Base-by-base conservation (phyloP, 2,888 invertebrate species). In the Tachina fera region DNA sequence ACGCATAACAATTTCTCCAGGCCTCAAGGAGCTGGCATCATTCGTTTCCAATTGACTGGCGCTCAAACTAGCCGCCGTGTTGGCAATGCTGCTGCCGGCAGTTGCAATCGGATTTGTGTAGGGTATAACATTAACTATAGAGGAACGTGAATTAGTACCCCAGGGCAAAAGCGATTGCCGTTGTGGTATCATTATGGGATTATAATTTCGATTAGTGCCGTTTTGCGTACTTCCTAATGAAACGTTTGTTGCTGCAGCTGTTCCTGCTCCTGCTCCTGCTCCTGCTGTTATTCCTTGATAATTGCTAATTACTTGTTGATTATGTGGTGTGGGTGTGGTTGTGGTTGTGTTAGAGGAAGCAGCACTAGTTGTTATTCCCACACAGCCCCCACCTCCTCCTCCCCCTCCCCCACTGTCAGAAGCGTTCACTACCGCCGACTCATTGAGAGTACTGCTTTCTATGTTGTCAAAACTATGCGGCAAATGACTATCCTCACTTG, bases 1-100 rank as follows among this genome's bases (percentile, higher is more conserved):
- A 84, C 98, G 95, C 96, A 99, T 98, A 0, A 99, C 98, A 93
- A 97, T 99, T 93, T 99, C 98, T 13, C 99, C 99, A 0, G 98
- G 98, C 82, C 97, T 94, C 16, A 96, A 93, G 4, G 53, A 68
- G 51, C 47, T 82, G 41, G 51, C 47, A 49, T 79, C 79, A 22
- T 65, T 74, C 75, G 87, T 81, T 47, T 84, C 85, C 39, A 88
- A 43, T 67, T 83, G 65, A 10, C 53, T 45, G 10, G 77, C 16
- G 56, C 16, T 61, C 22, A 77, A 31, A 6, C 0, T 31, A 16
- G 31, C 16, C 1, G 74, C 9, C 16, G 47, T 39, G 79, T 60
- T 79, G 14, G 45, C 19, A 3, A 1, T 43, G 16, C n/a, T 74
- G 5, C n/a, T 41, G 19, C 71, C 65, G 9, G 45, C 14, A 11